Evolutionary conservation across 1,140 invertebrate species (phyloP), one percentile per base, ranked within the genome.

Genomic region (Battus philenor): DNA sequence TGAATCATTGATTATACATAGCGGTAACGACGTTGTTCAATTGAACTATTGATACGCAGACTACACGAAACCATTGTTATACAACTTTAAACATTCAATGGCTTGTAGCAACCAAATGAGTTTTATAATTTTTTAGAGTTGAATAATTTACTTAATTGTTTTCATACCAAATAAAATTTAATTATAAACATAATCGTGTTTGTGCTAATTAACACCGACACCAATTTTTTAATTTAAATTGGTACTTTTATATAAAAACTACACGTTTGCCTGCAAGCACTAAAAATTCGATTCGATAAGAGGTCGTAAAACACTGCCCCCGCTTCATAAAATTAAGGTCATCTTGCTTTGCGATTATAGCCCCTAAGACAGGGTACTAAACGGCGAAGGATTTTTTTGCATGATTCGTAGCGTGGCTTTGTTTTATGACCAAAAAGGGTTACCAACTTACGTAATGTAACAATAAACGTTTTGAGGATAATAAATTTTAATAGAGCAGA

Each of bases 401-500:
- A 70, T 75, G 66, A 60, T 67, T 46, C 59, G 47, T 63, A 51
- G 51, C 44, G 56, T 50, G 68, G 68, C 68, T 80, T 74, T 77
- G 74, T 84, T 84, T 81, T 80, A 84, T 54, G 59, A 54, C 51
- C 52, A 44, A 56, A n/a, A 79, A 76, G 75, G 76, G 75, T 79
- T 77, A 77, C 75, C 65, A 44, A 73, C 59, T 77, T 79, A 78
- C 63, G 68, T 68, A 77, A 78, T 68, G 50, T 62, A 64, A 72
- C 68, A 71, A 69, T 80, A 75, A 83, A 76, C 66, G 65, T 61
- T 76, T 72, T 71, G 65, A 69, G 62, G 62, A 54, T 53, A 69
- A 73, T 78, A 78, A 76, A 72, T 77, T 77, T 80, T 80, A 77
- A 80, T 74, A 76, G 68, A 67, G 54, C 61, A 69, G 63, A 72